Evolutionary conservation across 92 coral and sea anemone genomes (phyloP), one percentile per base, ranked within the genome.

Genomic region (Parazoanthus swiftii): DNA sequence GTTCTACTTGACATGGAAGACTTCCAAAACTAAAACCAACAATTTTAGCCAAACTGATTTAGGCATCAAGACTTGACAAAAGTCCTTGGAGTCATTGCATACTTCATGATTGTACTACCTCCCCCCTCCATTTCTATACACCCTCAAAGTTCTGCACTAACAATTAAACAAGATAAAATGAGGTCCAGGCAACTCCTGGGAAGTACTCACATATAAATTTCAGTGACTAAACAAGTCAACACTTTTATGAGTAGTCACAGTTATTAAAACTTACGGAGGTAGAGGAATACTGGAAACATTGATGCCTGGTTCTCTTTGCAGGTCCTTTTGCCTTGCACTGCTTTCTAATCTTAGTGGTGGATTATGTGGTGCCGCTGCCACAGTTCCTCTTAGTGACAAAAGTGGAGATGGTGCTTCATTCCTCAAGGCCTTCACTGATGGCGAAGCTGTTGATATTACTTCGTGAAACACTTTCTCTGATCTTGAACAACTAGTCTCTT

Each of bases 251-350:
- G 35, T 5, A 15, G 16, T 29, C 20, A 29, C 43, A 14, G 37
- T 79, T 1, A 48, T 6, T 42, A 21, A 16, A 68, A 84, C 87
- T 84, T 72, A 84, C 87, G n/a, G 5, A 68, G 51, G 79, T 20
- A 44, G 26, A 14, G 43, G 79, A 15, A 21, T 48, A 35, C 77
- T 51, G 23, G 87, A 72, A 15, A 7, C 21, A 43, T 13, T 42
- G 44, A 5, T 35, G 86, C 42, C 44, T 84, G 79, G 14, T 70
- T 72, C 54, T 51, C 29, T 79, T 23, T 80, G 79, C 5, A 10
- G 44, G 21, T 5, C 23, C 21, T 67, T 37, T 35, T 29, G 18
- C 26, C 29, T n/a, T 36, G 58, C 13, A 21, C 77, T 43, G 26
- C 18, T 6, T 21, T 33, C 21, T 23, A 20, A 68, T 26, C 71